phyloP scores from a whole-genome alignment of 2,888 invertebrate genomes.

The Euclidia mi region DNA sequence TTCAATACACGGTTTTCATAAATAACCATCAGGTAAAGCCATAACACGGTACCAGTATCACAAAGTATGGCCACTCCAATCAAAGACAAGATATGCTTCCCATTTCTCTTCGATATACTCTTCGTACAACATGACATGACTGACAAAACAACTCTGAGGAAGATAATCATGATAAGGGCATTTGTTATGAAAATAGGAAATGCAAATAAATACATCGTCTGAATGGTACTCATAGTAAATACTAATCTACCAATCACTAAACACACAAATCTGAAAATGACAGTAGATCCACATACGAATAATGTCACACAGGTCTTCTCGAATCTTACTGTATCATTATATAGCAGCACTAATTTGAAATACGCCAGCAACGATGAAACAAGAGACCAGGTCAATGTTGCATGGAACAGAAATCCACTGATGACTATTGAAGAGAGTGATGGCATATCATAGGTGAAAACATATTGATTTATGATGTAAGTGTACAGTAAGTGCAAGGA shows the following conservation, averaged over 20 bases:
- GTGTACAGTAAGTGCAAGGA: constrained; percentile 35
- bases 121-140: constrained; percentile 46
- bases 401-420: background rate
- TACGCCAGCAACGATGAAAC: constrained; percentile 34
- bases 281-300: background rate
- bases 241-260: background rate
- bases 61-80: constrained; percentile 52
- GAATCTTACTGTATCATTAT: constrained; percentile 1
- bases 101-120: constrained; percentile 36
- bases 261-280: background rate
- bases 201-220: background rate
- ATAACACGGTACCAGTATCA: constrained; percentile 32
- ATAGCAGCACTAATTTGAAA: constrained; percentile 37
- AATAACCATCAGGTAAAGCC: background rate
- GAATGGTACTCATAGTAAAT: rapidly evolving
- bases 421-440: background rate
- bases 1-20: background rate
- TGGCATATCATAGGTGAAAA: background rate
- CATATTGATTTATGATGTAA: too few relatives aligned
- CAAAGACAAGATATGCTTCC: constrained; percentile 43
- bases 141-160: constrained; percentile 37
- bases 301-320: background rate
- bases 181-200: constrained; percentile 24
- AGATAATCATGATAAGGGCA: constrained; percentile 37
- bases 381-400: constrained; percentile 17